Evolutionary conservation across 2,797 vertebrate genomes (phyloP).

Genomic region (Schizopygopsis pylzovi): DNA sequence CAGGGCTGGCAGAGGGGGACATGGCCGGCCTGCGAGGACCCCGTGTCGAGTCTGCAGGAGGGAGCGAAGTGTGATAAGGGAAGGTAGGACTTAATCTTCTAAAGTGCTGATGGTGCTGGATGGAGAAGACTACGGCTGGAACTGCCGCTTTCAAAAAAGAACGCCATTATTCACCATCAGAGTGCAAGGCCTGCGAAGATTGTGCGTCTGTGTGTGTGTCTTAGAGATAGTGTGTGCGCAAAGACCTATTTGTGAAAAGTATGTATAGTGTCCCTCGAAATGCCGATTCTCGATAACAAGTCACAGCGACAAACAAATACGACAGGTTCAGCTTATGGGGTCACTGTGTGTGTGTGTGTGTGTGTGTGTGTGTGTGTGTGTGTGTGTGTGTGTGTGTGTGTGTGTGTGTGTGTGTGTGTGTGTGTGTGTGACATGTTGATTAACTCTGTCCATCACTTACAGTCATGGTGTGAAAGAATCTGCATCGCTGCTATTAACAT

Average conservation of each 20-base stretch:
- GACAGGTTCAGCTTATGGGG: slow-evolving; percentile 37
- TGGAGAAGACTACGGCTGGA: slow-evolving; percentile 53
- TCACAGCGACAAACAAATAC: slow-evolving; percentile 42
- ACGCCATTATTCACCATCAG: slow-evolving; percentile 65
- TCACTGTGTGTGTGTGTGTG: slow-evolving; percentile 35
- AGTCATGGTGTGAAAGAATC: slow-evolving; percentile 17
- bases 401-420: slow-evolving; percentile 27
- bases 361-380: slow-evolving; percentile 44
- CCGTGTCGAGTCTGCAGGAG: slow-evolving; percentile 41
- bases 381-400: slow-evolving; percentile 42
- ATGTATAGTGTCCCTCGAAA: slow-evolving; percentile 52
- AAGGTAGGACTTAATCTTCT: slow-evolving; percentile 67
- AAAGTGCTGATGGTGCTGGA: slow-evolving; percentile 67
- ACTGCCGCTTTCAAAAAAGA: slow-evolving; percentile 58
- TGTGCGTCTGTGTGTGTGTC: slow-evolving; percentile 47
- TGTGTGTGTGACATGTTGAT: slow-evolving; percentile 34
- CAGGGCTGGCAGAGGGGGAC: slow-evolving; percentile 40
- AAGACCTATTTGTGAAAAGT: slow-evolving; percentile 52
- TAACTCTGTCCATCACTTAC: slow-evolving; percentile 23
- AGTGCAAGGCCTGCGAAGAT: slow-evolving; percentile 40
- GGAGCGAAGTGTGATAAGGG: slow-evolving; percentile 57
- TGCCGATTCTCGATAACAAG: slow-evolving; percentile 45
- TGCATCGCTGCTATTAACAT: slow-evolving; percentile 16
- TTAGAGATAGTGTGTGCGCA: slow-evolving; percentile 36
- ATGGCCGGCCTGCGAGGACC: slow-evolving; percentile 40